Evolutionary conservation across 2,888 invertebrate genomes (phyloP), one percentile per base, ranked within the genome.

Genomic region (Cyaniris semiargus): DNA sequence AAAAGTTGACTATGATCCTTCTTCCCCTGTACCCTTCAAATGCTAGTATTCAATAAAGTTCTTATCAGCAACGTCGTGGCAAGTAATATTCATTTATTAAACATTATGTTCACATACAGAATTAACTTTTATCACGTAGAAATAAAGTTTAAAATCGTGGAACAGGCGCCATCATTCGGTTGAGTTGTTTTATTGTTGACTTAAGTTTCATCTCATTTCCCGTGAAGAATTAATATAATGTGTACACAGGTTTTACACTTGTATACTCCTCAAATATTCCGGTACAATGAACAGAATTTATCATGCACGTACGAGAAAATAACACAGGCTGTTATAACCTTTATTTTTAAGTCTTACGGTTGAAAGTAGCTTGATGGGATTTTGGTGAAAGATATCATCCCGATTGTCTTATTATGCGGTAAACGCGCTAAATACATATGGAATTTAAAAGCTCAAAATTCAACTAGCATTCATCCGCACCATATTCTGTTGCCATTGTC

Each of bases 191-290:
- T 78, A 81, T 76, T 88, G 83, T 88, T 88, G 86, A 87, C 86
- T 84, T 82, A 86, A 83, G 86, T 85, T 85, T 86, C 84, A 85
- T 86, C 86, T 86, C 85, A 85, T 85, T 89, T 88, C 87, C 87
- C 86, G 86, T 86, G 86, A 87, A 88, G 86, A 86, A 88, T 89
- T 87, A 87, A 87, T 86, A 83, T 85, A 83, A 83, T 83, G 86
- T 86, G 83, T 82, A 84, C 83, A 83, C 83, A 86, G 83, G 85
- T 83, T 86, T 87, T 85, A 87, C 84, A 85, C 83, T 84, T 86
- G 86, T 88, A 79, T 85, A 82, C 82, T 80, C 79, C 81, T 81
- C 85, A 87, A 88, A 89, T 85, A 88, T 83, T 82, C 82, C 83
- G 79, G 81, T 81, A 80, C 78, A 79, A 76, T 78, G 76, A 70